These are phyloP conservation scores for Acanthurus tractus DNA, from an alignment of 2,797 vertebrate genomes.

Conservation along the genomic window DNA sequence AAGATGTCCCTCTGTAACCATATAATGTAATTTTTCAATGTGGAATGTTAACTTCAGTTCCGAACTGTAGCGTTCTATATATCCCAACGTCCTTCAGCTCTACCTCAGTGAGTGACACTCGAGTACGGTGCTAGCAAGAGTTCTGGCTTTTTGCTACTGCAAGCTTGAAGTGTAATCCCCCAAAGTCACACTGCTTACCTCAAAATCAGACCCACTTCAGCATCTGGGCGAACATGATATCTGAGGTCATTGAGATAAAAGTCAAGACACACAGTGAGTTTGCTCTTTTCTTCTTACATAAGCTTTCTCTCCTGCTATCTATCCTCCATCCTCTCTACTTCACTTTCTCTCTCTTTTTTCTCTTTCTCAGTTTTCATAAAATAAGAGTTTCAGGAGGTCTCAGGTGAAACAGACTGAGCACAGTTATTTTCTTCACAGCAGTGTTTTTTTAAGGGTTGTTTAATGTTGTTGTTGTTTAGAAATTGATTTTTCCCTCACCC, in stretches of 20 bases:
- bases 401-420: too few species aligned
- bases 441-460: too few species aligned
- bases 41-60: slow-evolving; percentile 1
- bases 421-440: too few species aligned
- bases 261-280: slow-evolving; percentile 51
- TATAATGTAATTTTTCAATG: background rate
- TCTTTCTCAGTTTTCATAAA: slow-evolving; percentile 12
- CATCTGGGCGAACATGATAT: slow-evolving; percentile 58
- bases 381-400: slow-evolving; percentile 9
- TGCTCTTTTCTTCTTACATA: slow-evolving; percentile 26
- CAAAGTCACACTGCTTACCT: slow-evolving; percentile 62
- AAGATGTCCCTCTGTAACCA: background rate
- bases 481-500: too few species aligned
- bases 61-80: slow-evolving; percentile 13
- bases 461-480: too few species aligned
- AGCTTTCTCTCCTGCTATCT: slow-evolving; percentile 16
- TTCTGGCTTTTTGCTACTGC: slow-evolving; percentile 37
- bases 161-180: slow-evolving; percentile 52
- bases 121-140: slow-evolving; percentile 29
- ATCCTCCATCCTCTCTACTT: slow-evolving; percentile 11
- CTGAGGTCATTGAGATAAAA: slow-evolving; percentile 59
- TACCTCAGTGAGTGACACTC: slow-evolving; percentile 41
- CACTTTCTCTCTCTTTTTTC: slow-evolving; percentile 8
- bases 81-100: slow-evolving; percentile 38
- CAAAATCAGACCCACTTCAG: slow-evolving; percentile 53